Base-by-base conservation (phyloP, 1,140 invertebrate genomes). In the Odontomachus brunneus region DNA sequence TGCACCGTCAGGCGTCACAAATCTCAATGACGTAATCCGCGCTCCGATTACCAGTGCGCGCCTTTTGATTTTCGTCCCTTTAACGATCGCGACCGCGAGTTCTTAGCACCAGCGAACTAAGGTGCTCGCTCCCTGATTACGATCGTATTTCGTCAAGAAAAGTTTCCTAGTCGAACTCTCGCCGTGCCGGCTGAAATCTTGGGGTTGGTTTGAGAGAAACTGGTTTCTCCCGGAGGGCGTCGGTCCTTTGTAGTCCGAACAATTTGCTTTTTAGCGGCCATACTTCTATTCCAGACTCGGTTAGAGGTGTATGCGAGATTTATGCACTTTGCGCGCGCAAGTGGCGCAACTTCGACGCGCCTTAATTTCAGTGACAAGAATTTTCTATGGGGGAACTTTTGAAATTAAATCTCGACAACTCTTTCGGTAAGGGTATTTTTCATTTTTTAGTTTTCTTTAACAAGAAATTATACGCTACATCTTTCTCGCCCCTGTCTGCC, bases 1-100 rank as follows among this genome's bases (percentile, higher is more conserved):
- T 66, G 75, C 19, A 65, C 72, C 83, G 87, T 88, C 83, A 78
- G 60, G 71, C 87, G 55, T 88, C 78, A 82, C 87, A 85, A 88
- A 88, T 88, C 86, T 88, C 86, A 88, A 88, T 88, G 72, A 86
- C 86, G 71, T 69, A 84, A 78, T 88, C 66, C 81, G 72, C 82
- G 76, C 26, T 65, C 51, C 85, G 85, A 88, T 88, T 88, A 80
- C 74, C 66, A 80, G 76, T 49, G 72, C 53, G 65, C 75, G 83
- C 76, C 76, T 88, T 88, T 88, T 88, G 83, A 88, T 84, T 88
- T 84, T 72, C 82, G 49, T 57, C 38, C 72, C 72, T 67, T 55
- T 80, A 73, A 87, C 63, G 72, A 75, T 67, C 44, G 60, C 76
- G 57, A 38, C 44, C 63, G 12, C 59, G 65, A 75, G 19, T 88